Evolutionary conservation across 2,113 vertebrate genomes (phyloP).

Genomic region (Crotalus helleri): DNA sequence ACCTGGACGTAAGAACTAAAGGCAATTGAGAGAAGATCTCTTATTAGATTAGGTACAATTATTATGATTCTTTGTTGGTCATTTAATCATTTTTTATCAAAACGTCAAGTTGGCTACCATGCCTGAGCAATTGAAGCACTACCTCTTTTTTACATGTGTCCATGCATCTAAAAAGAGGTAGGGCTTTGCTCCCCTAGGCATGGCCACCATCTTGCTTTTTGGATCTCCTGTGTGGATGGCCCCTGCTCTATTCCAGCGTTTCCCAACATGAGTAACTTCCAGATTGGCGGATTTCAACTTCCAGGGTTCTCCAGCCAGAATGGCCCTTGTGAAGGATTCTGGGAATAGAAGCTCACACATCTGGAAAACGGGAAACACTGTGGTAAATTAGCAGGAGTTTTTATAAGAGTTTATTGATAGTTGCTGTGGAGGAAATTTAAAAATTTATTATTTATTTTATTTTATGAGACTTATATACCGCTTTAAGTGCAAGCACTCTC

Average conservation of each 20-base stretch:
- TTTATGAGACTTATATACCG: too few relatives aligned
- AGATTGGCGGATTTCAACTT: background rate
- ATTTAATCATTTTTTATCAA: background rate
- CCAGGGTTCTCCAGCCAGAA: background rate
- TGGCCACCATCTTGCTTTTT: background rate
- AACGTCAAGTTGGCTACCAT: background rate
- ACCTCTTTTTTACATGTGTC: background rate
- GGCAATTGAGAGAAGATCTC: background rate
- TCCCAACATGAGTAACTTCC: background rate
- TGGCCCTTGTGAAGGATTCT: background rate
- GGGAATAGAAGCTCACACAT: background rate
- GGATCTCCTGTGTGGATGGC: background rate
- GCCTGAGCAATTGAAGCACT: background rate
- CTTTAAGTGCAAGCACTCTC: too few relatives aligned
- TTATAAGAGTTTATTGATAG: background rate
- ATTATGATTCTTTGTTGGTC: background rate
- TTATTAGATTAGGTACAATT: background rate
- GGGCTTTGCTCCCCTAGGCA: background rate
- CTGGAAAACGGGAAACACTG: background rate
- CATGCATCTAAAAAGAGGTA: background rate
- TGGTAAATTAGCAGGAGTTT: background rate
- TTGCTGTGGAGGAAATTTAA: background rate
- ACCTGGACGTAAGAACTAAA: constrained; percentile 61
- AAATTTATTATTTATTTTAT: too few relatives aligned
- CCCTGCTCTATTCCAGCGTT: background rate